Evolutionary conservation across 1,140 invertebrate species (phyloP).

Genomic region (Leucophenga varia): DNA sequence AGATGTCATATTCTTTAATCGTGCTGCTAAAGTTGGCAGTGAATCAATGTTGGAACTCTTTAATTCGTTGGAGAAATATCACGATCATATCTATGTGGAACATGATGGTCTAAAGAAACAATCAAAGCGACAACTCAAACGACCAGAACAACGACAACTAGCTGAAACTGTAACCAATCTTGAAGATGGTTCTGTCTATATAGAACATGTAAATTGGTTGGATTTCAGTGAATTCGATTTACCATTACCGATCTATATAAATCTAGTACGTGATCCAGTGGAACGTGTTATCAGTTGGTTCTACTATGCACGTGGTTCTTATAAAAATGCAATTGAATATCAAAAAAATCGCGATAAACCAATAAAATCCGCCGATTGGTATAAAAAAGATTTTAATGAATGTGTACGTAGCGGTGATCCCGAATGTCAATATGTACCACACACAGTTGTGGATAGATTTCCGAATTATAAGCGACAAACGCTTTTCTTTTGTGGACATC

Average conservation of each 20-base stretch:
- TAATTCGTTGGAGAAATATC: conserved; percentile 58
- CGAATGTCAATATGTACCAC: conserved; percentile 78
- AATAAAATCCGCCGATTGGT: conserved; percentile 75
- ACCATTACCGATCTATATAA: conserved; percentile 83
- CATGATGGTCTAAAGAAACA: conserved; percentile 14
- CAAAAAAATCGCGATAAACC: conserved; percentile 77
- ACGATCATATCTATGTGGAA: conserved; percentile 41
- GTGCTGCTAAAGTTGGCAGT: conserved; percentile 84
- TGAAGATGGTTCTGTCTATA: conserved; percentile 35
- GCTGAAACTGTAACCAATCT: conserved; percentile 26
- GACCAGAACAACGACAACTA: conserved; percentile 9
- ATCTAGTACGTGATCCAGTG: conserved; percentile 83
- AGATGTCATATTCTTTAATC: conserved; percentile 72
- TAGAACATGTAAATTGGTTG: conserved; percentile 59
- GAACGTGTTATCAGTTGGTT: conserved; percentile 90
- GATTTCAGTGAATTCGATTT: conserved; percentile 67
- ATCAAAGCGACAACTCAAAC: conserved; percentile 12
- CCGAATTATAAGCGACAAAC: conserved; percentile 78
- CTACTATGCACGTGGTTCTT: conserved; percentile 74
- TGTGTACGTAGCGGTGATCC: conserved; percentile 77
- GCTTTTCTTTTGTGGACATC: conserved; percentile 86
- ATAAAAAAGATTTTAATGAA: conserved; percentile 85
- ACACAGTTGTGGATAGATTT: conserved; percentile 72
- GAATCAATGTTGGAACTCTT: conserved; percentile 85
- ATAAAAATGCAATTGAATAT: conserved; percentile 53